Evolutionary conservation across 2,797 vertebrate genomes (phyloP), one percentile per base, ranked within the genome.

Genomic region (Hypotaenidia okinawae): DNA sequence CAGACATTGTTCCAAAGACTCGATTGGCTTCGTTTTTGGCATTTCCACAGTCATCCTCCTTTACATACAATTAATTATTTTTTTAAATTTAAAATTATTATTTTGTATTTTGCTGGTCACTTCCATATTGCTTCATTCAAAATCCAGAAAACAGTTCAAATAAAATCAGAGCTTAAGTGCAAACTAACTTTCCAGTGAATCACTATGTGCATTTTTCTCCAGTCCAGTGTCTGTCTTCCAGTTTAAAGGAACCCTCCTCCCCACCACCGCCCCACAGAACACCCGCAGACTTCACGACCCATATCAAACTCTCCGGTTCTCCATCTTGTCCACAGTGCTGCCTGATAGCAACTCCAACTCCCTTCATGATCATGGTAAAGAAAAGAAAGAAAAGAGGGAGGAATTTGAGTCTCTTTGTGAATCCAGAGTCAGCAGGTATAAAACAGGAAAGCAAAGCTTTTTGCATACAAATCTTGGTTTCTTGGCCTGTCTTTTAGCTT

Each of bases 51-150:
- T 98, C 95, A 96, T 86, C 91, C 89, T 86, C 91, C 89, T 95
- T 97, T 95, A 97, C 92, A 91, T 96, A 94, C 58, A 95, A 91
- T 93, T 96, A 51, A 24, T 79, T 83, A 22, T 83, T 59, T 79
- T 79, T 89, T 72, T 8, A 35, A 93, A 96, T 43, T 96, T 97
- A 97, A 97, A 97, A 97, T 97, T 94, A 97, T 62, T 97, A 74
- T 95, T 95, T 91, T 79, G 95, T 83, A 94, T 97, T 98, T 97
- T 98, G 98, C 98, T 98, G 98, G 98, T 98, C 98, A 63, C 97
- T 98, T 98, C 95, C 97, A 98, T 98, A 98, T 98, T 98, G 98
- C 98, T 98, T 98, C 98, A 96, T 98, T 98, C 97, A 98, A 97
- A 98, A 97, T 98, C 97, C 97, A 98, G 97, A 98, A 98, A 94